phyloP scores from a whole-genome alignment of 2,113 vertebrate species.

The Melanerpes aurifrons region DNA sequence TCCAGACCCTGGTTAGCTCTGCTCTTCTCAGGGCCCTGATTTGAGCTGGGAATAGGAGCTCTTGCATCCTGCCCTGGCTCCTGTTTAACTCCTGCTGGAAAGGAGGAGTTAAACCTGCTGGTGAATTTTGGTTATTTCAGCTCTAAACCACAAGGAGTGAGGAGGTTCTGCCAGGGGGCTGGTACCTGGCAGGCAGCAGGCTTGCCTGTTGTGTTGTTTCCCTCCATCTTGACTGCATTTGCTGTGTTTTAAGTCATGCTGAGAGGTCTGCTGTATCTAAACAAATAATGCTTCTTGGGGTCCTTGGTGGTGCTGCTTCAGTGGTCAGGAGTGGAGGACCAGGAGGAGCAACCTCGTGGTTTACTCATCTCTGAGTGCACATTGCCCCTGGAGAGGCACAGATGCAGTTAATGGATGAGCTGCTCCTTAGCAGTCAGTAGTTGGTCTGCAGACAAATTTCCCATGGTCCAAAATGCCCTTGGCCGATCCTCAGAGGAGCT shows the following conservation, averaged over 20 bases:
- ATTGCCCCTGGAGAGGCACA: background rate
- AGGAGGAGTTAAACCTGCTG: fast-evolving
- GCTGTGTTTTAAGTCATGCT: background rate
- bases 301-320: fast-evolving
- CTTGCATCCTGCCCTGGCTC: background rate
- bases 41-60: background rate
- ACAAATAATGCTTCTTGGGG: background rate
- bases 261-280: background rate
- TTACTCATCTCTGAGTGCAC: background rate
- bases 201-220: background rate
- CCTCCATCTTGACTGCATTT: background rate
- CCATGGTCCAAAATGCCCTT: background rate
- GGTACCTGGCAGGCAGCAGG: background rate
- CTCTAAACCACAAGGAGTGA: background rate
- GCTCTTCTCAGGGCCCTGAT: background rate
- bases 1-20: background rate
- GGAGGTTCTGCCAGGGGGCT: background rate
- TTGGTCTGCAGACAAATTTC: background rate
- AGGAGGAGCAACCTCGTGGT: background rate
- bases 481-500: background rate
- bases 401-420: background rate
- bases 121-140: background rate
- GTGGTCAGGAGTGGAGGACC: fast-evolving
- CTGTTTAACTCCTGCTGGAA: background rate
- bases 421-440: background rate